Evolutionary conservation across 1,140 invertebrate genomes (phyloP).

Genomic region (Anoplolepis gracilipes): DNA sequence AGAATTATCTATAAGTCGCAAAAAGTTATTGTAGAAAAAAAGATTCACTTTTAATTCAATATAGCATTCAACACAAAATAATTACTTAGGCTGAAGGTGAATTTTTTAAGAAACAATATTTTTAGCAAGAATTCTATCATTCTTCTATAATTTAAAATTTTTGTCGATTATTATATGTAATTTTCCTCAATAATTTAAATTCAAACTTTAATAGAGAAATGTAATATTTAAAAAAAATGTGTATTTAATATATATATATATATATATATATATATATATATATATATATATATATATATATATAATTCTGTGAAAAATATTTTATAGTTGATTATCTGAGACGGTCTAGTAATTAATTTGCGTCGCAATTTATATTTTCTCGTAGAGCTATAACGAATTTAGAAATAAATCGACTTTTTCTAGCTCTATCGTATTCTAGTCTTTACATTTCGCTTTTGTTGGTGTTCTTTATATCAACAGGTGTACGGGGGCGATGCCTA

Average conservation of each 20-base stretch:
- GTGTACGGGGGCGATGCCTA: constrained; percentile 16
- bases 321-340: too few relatives aligned
- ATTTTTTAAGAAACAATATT: not conserved
- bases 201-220: too few relatives aligned
- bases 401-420: not conserved
- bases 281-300: too few relatives aligned
- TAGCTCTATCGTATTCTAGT: not conserved
- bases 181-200: not conserved
- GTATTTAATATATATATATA: too few relatives aligned
- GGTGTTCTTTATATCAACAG: constrained; percentile 21
- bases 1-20: constrained; percentile 23
- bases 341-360: too few relatives aligned
- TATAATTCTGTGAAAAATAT: too few relatives aligned
- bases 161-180: not conserved
- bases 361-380: too few relatives aligned
- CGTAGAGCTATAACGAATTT: too few relatives aligned
- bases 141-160: not conserved
- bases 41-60: constrained; percentile 5
- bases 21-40: not conserved
- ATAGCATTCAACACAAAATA: not conserved
- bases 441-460: not conserved
- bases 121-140: too few relatives aligned
- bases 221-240: not conserved
- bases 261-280: too few relatives aligned
- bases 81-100: not conserved